Evolutionary conservation across 2,888 invertebrate species (phyloP).

Genomic region (Drosophila anomalata): DNA sequence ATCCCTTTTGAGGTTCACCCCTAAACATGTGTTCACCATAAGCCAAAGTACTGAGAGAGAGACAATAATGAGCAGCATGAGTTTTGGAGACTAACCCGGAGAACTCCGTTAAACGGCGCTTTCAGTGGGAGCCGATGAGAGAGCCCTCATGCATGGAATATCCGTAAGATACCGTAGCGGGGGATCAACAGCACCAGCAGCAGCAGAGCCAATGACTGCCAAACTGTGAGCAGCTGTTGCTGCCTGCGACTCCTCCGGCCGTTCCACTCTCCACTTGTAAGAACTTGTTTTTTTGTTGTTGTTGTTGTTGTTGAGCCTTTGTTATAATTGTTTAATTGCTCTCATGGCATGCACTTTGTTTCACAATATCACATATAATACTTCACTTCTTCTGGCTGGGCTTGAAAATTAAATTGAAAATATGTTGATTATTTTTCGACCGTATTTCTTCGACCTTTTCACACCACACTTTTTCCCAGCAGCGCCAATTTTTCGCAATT

Average conservation of each 20-base stretch:
- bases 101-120: constrained; percentile 60
- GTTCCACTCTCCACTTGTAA: constrained; percentile 60
- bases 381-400: constrained; percentile 37
- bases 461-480: constrained; percentile 30
- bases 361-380: constrained; percentile 29
- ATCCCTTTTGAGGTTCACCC: neutral
- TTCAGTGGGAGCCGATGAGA: constrained; percentile 30
- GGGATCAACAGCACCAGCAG: constrained; percentile 49
- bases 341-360: constrained; percentile 34
- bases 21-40: constrained; percentile 42
- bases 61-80: neutral
- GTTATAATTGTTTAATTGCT: constrained; percentile 55
- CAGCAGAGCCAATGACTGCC: constrained; percentile 32
- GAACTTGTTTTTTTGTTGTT: constrained; percentile 37
- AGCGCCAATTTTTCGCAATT: neutral
- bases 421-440: constrained; percentile 8
- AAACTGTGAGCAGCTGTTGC: constrained; percentile 74
- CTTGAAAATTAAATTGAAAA: constrained; percentile 24
- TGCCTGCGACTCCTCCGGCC: constrained; percentile 47
- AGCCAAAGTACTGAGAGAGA: constrained; percentile 18
- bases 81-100: constrained; percentile 67
- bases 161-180: constrained; percentile 39
- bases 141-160: constrained; percentile 55
- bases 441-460: neutral
- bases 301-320: constrained; percentile 34